Evolutionary conservation across 2,797 vertebrate species (phyloP).

Genomic region (Sarcophilus harrisii): DNA sequence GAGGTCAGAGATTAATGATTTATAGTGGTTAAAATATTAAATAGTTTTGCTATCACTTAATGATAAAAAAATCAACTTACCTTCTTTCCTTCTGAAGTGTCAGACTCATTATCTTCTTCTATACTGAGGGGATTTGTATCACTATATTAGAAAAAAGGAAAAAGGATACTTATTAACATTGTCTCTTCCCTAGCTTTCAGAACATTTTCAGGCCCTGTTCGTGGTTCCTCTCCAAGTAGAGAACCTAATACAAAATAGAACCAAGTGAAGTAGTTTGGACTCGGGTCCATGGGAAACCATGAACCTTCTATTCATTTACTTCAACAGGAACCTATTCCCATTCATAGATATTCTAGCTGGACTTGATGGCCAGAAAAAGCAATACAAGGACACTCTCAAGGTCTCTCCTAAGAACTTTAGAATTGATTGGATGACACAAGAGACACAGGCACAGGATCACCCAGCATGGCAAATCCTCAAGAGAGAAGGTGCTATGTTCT

Average conservation of each 20-base stretch:
- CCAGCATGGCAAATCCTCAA: too few relatives aligned
- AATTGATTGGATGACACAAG: too few relatives aligned
- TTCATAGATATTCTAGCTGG: neutral
- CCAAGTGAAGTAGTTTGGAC: neutral
- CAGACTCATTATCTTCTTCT: slow-evolving; percentile 88
- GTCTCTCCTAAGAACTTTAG: too few relatives aligned
- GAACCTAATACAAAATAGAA: neutral
- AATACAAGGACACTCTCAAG: too few relatives aligned
- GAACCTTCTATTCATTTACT: neutral
- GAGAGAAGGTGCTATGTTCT: too few relatives aligned
- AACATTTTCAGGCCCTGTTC: neutral
- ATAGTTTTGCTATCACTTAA: neutral
- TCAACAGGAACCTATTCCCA: neutral
- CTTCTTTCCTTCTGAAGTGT: slow-evolving; percentile 89
- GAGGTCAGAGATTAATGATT: neutral
- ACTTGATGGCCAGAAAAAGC: neutral
- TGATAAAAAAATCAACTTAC: slow-evolving; percentile 82
- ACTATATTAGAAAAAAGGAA: slow-evolving; percentile 78
- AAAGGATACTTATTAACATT: slow-evolving; percentile 62
- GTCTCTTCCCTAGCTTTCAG: neutral
- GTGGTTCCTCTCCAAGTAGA: neutral
- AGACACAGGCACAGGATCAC: too few relatives aligned
- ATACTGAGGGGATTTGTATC: slow-evolving; percentile 88
- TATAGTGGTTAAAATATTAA: neutral
- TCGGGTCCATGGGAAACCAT: neutral